Base-by-base conservation (phyloP, 2,113 vertebrate genomes). In the Haemorhous mexicanus region DNA sequence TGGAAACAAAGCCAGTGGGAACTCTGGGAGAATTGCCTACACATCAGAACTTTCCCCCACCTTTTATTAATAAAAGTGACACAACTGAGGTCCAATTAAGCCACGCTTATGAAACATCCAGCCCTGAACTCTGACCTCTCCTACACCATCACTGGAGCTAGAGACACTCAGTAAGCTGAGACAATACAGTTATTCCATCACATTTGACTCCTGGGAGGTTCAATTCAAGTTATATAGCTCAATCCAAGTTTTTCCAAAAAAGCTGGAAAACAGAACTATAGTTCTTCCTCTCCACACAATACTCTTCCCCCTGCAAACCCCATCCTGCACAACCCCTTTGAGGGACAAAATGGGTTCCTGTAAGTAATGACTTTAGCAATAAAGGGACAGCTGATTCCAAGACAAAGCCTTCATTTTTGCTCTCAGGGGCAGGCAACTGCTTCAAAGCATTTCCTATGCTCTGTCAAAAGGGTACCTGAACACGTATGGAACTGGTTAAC, bases 391-490 rank as follows among this genome's bases (percentile, higher is more conserved):
- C 2, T 33, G 18, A 92, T 73, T 92, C 47, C 39, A 96, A 79
- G 47, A 32, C 28, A n/a, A 84, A 53, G 47, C 46, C 66, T 89
- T 94, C 18, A 50, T 30, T 91, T 94, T 90, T 92, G 47, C 41
- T 93, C 85, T 94, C 81, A 53, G 76, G 75, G 84, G 73, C 52
- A 92, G 79, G 39, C 55, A 97, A 68, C 81, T 91, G 83, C 93
- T 90, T 95, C 35, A 62, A 93, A 97, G 72, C 70, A 67, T 90
- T 97, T 95, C 75, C 93, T 94, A 12, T 59, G 16, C 83, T 73
- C 43, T 35, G 1, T 15, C 20, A 39, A 47, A 53, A 63, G 16
- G 11, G 23, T 43, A 66, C 15, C 55, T 84, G 49, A 76, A 52
- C 24, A 56, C 3, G 23, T 32, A 44, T 13, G 44, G 33, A 21